Conservation (phyloP, 2,888 invertebrate genomes). For the Meghimatium bilineatum region DNA sequence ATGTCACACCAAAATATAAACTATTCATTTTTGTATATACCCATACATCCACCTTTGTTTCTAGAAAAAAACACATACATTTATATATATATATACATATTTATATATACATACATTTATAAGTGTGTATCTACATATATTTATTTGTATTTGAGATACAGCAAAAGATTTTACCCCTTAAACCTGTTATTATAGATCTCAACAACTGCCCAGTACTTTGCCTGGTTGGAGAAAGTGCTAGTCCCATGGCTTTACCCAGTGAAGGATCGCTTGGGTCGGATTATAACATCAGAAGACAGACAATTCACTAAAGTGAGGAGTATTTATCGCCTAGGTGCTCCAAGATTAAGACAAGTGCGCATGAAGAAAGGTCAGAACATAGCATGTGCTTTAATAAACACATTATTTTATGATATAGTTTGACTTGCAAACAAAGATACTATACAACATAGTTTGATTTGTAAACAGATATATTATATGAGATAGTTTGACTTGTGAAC, state of each 20-base stretch:
- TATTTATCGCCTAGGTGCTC: slow-evolving; percentile 53
- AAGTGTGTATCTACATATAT: too few species aligned
- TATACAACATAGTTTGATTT: too few species aligned
- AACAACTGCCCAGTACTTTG: slow-evolving; percentile 37
- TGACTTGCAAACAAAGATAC: too few species aligned
- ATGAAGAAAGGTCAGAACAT: slow-evolving; percentile 23
- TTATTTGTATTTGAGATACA: not conserved
- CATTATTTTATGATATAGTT: too few species aligned
- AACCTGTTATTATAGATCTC: slow-evolving; percentile 28
- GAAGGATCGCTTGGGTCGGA: slow-evolving; percentile 25
- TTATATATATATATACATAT: too few species aligned
- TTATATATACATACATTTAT: too few species aligned
- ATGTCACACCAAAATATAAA: too few species aligned
- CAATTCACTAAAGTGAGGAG: slow-evolving; percentile 47
- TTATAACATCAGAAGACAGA: slow-evolving; percentile 40
- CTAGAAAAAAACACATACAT: too few species aligned
- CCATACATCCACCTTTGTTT: too few species aligned
- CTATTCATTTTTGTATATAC: too few species aligned
- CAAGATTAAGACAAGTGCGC: slow-evolving; percentile 53
- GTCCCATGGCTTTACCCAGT: slow-evolving; percentile 50
- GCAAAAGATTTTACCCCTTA: not conserved
- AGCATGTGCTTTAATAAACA: not conserved
- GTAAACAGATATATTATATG: too few species aligned
- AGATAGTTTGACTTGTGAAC: too few species aligned
- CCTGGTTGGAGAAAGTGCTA: slow-evolving; percentile 49